Evolutionary conservation across 1,140 invertebrate genomes (phyloP), one percentile per base, ranked within the genome.

Genomic region (Mesaphorura yosii): DNA sequence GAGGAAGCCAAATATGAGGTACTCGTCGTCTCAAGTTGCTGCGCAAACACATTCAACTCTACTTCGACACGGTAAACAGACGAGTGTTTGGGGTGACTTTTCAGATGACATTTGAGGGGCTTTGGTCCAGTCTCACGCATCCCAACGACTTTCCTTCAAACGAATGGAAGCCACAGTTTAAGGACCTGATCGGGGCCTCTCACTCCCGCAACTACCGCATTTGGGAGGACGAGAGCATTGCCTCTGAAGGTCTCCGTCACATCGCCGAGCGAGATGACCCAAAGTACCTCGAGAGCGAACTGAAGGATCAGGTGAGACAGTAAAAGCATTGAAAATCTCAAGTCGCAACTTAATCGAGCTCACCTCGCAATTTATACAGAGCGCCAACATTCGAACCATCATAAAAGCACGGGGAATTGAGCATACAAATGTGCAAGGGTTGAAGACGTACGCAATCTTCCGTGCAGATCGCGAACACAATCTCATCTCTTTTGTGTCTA

Each of bases 101-200:
- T 0, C 65, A 90, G 86, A 70, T 90, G 66, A 80, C 84, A 34
- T 95, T 98, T 70, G 83, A 97, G 72, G 95, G 95, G 0, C 77
- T 95, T 19, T 99, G 96, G 96, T 93, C 91, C 0, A 80, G 86
- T 50, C 76, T 83, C 64, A 97, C 92, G 0, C 96, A 99, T 70
- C 94, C 95, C 0, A 96, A 91, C 72, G 88, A 97, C 68, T 99
- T 88, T 71, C 96, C 95, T 3, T 64, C 66, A 4, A 80, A 83
- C 60, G 82, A 84, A 12, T 91, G 86, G 82, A 71, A 96, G 57
- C 91, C 93, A 0, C 94, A 98, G 69, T 99, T 98, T 73, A 97
- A 92, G 12, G 94, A 98, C 70, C 78, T 98, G 23, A 88, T 99
- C 59, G 96, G 95, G 0, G 94, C 91, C 5, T 86, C 88, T 0